Conservation (phyloP, 2,797 vertebrate genomes). For the Propithecus perrieri region DNA sequence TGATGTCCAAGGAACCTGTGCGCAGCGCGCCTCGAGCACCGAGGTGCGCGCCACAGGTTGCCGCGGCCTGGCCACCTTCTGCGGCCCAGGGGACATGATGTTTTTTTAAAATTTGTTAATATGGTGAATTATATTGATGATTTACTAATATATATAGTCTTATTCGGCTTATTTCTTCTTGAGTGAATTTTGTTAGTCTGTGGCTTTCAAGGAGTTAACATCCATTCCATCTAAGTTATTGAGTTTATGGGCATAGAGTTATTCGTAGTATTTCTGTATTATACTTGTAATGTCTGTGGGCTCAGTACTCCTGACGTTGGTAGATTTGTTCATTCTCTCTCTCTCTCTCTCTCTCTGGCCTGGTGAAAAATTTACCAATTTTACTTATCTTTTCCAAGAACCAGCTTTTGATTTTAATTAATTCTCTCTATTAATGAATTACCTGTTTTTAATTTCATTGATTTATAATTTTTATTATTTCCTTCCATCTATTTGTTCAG, state of each 20-base stretch:
- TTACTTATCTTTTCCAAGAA: slow-evolving; percentile 16
- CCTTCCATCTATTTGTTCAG: background rate
- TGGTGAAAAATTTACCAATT: background rate
- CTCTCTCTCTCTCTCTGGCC: background rate
- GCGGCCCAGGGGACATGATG: background rate
- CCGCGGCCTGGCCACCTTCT: no score
- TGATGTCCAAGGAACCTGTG: no score
- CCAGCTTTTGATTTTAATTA: background rate
- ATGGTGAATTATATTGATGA: background rate
- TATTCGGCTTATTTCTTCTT: slow-evolving; percentile 4
- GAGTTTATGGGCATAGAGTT: background rate
- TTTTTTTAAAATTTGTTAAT: background rate
- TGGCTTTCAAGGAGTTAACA: background rate
- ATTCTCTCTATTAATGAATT: background rate
- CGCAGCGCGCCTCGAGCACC: no score
- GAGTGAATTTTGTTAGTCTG: background rate
- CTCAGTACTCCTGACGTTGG: background rate
- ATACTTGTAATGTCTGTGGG: background rate
- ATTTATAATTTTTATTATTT: background rate
- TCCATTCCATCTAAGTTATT: background rate
- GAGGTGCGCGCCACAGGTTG: no score
- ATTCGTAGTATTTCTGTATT: background rate
- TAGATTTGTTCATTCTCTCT: background rate
- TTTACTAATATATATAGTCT: background rate
- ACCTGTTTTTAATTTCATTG: background rate